Evolutionary conservation across 2,888 invertebrate genomes (phyloP), one percentile per base, ranked within the genome.

Genomic region (Axea sp.): DNA sequence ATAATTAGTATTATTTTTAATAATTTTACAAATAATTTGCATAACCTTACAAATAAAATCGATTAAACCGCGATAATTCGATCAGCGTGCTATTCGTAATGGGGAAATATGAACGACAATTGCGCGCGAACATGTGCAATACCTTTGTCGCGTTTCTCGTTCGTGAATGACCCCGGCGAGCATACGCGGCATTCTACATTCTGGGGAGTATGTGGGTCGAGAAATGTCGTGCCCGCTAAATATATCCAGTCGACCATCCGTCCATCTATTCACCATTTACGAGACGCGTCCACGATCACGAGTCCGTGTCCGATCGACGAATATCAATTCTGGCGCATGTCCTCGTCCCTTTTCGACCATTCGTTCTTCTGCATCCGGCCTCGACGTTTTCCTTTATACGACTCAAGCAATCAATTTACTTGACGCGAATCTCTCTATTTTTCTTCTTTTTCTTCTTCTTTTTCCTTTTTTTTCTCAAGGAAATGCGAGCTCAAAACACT

Each of bases 161-260:
- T 69, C 59, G 67, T 64, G 73, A 76, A 80, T 79, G 80, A 82
- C 81, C 77, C 78, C 77, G 22, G 17, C 55, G 39, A 77, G 76
- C 78, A 81, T 80, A 80, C 80, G 82, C 79, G 76, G 80, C 83
- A 82, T 82, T 84, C 81, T 78, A 77, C 77, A 80, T 83, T 75
- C 80, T 80, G 76, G 78, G 79, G 82, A 77, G 82, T 85, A 85
- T 85, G 84, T 85, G 83, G 85, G 85, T 85, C 84, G 85, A 82
- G 83, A 84, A 85, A 85, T 84, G 80, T 82, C 81, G 80, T 73
- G 76, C 78, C 78, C 76, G 82, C 84, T 85, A 85, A 85, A 85
- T 85, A 83, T 85, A 81, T 45, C 74, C 64, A 49, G 51, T 28
- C 59, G 26, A 43, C 53, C 45, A 49, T 62, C 62, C 59, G 28